A percentile compares a stretch with the other conserved stretches of the same genome.
Conservation (phyloP, 2,113 vertebrate species). For the Spea multiplicata region DNA sequence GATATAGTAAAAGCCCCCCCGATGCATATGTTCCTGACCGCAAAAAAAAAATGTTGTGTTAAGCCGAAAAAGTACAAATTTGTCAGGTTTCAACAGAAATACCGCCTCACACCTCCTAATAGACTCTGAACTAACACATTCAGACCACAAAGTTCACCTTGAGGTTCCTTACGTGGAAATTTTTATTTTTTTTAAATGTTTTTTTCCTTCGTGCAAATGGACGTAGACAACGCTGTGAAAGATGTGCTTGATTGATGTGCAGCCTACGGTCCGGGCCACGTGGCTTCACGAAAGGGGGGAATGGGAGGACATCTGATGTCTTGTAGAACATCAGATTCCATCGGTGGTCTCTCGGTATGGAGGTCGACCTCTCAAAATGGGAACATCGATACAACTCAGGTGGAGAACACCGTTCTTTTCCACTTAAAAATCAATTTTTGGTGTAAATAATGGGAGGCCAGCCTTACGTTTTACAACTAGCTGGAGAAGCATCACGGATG, state of each 20-base stretch:
- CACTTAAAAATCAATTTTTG: too few relatives aligned
- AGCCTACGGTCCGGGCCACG: not conserved
- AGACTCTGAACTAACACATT: constrained; percentile 8
- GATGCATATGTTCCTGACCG: not conserved
- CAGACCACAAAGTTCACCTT: constrained; percentile 22
- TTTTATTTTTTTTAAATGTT: not conserved
- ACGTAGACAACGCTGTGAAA: not conserved
- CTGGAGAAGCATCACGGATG: too few relatives aligned
- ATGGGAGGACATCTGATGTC: too few relatives aligned
- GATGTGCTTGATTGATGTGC: not conserved
- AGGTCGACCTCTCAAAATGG: too few relatives aligned
- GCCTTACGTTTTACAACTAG: too few relatives aligned
- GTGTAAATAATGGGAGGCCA: too few relatives aligned
- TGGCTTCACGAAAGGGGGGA: not conserved
- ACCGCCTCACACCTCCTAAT: constrained; percentile 3
- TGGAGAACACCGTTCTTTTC: too few relatives aligned
- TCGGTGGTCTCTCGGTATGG: too few relatives aligned
- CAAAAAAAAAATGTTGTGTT: constrained; percentile 7
- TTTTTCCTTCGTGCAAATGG: not conserved
- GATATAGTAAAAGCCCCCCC: not conserved
- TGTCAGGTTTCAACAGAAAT: constrained; percentile 13
- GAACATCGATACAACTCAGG: too few relatives aligned
- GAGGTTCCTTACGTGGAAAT: constrained; percentile 15
- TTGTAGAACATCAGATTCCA: too few relatives aligned
- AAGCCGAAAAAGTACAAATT: constrained; percentile 10